phyloP scores from a whole-genome alignment of 1,140 invertebrate genomes.

The Akabosia matsudoensis region DNA sequence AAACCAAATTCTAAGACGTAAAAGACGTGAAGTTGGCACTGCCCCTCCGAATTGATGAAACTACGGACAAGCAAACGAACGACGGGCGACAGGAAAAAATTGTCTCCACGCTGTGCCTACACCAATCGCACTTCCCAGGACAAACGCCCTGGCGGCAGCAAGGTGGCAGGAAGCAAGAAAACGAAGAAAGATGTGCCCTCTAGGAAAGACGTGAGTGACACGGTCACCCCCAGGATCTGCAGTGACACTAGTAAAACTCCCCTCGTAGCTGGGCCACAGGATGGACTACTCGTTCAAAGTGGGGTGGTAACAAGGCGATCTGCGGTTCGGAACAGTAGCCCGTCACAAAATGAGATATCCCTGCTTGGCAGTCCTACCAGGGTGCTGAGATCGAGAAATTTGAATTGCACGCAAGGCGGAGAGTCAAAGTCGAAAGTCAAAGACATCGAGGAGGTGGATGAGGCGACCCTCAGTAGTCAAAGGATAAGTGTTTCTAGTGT shows the following conservation, averaged over 20 bases:
- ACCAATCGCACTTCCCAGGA: not conserved
- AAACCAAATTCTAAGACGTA: no score
- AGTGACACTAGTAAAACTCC: no score
- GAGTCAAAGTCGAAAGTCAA: not conserved
- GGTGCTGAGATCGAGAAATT: conserved; percentile 2
- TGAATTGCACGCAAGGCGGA: not conserved
- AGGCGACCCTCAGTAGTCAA: not conserved
- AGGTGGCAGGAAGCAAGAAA: not conserved
- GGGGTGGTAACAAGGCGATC: not conserved
- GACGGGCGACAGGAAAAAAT: not conserved
- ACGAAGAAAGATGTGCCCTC: no score
- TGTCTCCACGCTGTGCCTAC: not conserved
- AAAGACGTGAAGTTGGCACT: no score
- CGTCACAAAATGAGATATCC: not conserved
- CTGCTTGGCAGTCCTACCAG: not conserved
- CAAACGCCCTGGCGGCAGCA: not conserved
- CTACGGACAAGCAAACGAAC: conserved; percentile 7
- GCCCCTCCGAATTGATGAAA: conserved; percentile 5
- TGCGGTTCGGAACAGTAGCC: not conserved
- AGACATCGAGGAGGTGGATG: not conserved
- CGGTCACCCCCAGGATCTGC: no score
- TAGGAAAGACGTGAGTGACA: no score
- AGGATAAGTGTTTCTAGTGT: not conserved
- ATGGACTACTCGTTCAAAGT: not conserved
- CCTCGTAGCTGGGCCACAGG: no score